Evolutionary conservation across 2,888 invertebrate species (phyloP).

Genomic region (Synergus japonicus): DNA sequence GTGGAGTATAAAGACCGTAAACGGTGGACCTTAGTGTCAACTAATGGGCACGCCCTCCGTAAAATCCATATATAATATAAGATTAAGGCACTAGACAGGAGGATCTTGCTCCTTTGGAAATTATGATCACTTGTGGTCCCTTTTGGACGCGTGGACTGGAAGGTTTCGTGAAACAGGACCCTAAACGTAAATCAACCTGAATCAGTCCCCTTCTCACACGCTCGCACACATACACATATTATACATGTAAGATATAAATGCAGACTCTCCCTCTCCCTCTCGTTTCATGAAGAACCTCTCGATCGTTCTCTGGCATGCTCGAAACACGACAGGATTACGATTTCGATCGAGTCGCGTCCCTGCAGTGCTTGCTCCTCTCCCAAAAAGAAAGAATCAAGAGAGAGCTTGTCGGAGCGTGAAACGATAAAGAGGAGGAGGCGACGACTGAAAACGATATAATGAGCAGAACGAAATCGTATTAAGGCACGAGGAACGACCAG

Average conservation of each 20-base stretch:
- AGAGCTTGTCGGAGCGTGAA: slow-evolving; percentile 58
- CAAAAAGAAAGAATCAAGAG: slow-evolving; percentile 51
- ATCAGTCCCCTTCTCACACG: slow-evolving; percentile 46
- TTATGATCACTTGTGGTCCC: slow-evolving; percentile 29
- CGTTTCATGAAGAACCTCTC: slow-evolving; percentile 43
- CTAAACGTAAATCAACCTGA: slow-evolving; percentile 61
- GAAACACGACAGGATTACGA: slow-evolving; percentile 64
- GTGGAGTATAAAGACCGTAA: neutral
- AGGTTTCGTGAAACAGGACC: slow-evolving; percentile 62
- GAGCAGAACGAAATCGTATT: slow-evolving; percentile 71
- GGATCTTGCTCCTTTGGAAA: slow-evolving; percentile 19
- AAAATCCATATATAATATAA: neutral
- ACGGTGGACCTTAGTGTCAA: neutral
- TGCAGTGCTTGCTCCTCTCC: slow-evolving; percentile 47
- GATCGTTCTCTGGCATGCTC: slow-evolving; percentile 61
- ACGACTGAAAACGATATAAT: slow-evolving; percentile 64
- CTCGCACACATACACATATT: slow-evolving; percentile 6
- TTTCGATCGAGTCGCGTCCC: slow-evolving; percentile 57
- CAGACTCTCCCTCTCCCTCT: slow-evolving; percentile 41
- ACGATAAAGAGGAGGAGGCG: slow-evolving; percentile 57
- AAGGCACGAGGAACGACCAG: slow-evolving; percentile 65
- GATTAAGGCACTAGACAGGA: slow-evolving; percentile 12
- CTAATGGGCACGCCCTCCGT: slow-evolving; percentile 17
- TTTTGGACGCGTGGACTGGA: slow-evolving; percentile 33
- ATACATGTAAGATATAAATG: slow-evolving; percentile 4